phyloP scores from a whole-genome alignment of 2,797 vertebrate genomes.

The Sardinella longiceps region DNA sequence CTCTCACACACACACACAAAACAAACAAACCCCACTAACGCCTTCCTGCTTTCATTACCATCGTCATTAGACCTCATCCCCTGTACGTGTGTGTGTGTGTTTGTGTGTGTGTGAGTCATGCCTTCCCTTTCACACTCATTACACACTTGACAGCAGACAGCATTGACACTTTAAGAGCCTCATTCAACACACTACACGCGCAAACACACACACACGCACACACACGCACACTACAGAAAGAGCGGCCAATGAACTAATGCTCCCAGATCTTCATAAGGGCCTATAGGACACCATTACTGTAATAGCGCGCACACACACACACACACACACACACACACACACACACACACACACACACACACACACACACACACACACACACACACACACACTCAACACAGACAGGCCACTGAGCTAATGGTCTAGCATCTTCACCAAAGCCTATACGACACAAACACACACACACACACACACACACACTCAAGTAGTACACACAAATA shows the following conservation, averaged over 20 bases:
- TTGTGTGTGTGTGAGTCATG: constrained; percentile 21
- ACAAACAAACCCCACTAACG: constrained; percentile 30
- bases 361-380: not conserved
- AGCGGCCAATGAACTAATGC: not conserved
- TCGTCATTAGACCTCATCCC: not conserved
- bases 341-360: not conserved
- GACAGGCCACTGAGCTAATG: no score
- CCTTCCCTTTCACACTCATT: constrained; percentile 51
- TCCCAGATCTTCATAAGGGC: not conserved
- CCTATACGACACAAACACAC: not conserved
- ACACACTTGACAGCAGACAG: constrained; percentile 49
- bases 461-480: not conserved
- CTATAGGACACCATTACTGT: not conserved
- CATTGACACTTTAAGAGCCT: not conserved
- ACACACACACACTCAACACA: not conserved
- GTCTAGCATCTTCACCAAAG: no score
- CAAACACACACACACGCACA: no score
- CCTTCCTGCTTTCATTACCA: not conserved
- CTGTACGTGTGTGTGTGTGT: constrained; percentile 30
- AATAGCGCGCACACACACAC: no score
- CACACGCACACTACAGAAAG: not conserved
- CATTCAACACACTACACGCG: not conserved
- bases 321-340: not conserved
- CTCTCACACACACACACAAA: constrained; percentile 14
- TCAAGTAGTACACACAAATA: not conserved